Conservation (phyloP, 1,140 invertebrate genomes). For the Megalopta genalis region DNA sequence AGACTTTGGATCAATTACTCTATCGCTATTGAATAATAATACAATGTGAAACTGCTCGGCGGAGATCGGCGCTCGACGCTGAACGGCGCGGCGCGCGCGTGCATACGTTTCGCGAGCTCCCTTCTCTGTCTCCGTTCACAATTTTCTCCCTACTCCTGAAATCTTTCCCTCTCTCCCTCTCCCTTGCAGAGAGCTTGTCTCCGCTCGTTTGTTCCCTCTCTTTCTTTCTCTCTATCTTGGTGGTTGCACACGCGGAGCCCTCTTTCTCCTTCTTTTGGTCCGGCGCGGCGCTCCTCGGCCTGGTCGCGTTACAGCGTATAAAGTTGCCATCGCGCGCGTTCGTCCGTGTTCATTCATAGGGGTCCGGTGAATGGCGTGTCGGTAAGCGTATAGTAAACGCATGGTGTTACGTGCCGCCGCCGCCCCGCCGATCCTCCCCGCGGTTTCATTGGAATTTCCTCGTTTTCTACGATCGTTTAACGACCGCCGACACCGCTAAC, state of each 20-base stretch:
- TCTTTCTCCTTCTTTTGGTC: slow-evolving; percentile 55
- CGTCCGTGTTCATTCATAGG: slow-evolving; percentile 77
- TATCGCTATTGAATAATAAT: slow-evolving; percentile 76
- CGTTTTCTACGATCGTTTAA: neutral
- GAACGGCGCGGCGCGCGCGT: slow-evolving; percentile 4
- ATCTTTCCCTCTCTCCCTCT: slow-evolving; percentile 54
- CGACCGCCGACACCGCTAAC: neutral
- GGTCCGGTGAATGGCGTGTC: slow-evolving; percentile 75
- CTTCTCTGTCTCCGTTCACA: slow-evolving; percentile 24
- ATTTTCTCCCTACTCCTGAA: slow-evolving; percentile 56
- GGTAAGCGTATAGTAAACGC: slow-evolving; percentile 67
- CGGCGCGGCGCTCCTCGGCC: neutral
- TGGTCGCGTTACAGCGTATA: slow-evolving; percentile 66
- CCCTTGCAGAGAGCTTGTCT: neutral
- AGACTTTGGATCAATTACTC: slow-evolving; percentile 75
- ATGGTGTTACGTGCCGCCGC: slow-evolving; percentile 13
- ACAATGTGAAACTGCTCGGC: slow-evolving; percentile 46
- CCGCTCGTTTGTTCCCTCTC: neutral
- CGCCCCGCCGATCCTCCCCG: neutral
- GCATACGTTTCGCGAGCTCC: slow-evolving; percentile 49
- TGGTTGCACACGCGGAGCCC: neutral
- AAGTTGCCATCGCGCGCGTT: slow-evolving; percentile 76
- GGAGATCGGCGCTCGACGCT: neutral
- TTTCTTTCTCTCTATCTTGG: too few relatives aligned
- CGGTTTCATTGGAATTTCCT: neutral